Evolutionary conservation across 2,113 vertebrate species (phyloP), one percentile per base, ranked within the genome.

Genomic region (Todiramphus saurophagus): DNA sequence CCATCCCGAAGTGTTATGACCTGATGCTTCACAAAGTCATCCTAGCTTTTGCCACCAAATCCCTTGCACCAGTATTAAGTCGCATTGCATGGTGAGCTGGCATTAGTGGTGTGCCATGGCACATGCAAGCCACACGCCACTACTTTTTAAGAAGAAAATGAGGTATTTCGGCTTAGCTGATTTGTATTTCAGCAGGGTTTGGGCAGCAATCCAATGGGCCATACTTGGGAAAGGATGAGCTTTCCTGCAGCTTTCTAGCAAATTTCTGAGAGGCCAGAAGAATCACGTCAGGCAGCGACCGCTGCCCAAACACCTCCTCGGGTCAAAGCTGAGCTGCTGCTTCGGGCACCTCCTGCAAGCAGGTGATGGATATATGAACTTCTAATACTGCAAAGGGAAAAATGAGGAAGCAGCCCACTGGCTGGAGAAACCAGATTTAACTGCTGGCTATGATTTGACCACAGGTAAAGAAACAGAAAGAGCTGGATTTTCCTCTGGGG

Each of bases 251-350:
- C 11, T 16, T 67, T 23, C 41, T 58, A 82, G 69, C 37, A 14
- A 20, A 68, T 8, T 46, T 58, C 44, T 74, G n/a, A 3, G 48
- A 16, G 85, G 48, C 39, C 48, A 50, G 58, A 83, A 80, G 25
- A 10, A 35, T 19, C 27, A 24, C 0, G 0, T 24, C 62, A 35
- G 73, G 67, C 30, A 64, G 67, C 1, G 0, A 75, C 30, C 0
- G 20, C 59, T 51, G 74, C 70, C 56, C 74, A 13, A 68, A 14
- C 10, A 3, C 35, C 5, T 55, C 14, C 69, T 10, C 1, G 1
- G 20, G 35, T 30, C 63, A 24, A 48, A 16, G 68, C 69, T 3
- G 56, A 48, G 64, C 5, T 37, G 64, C 33, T 5, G 48, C 91
- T 68, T 24, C 14, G 80, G 87, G n/a, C 80, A 58, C 37, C 63